Evolutionary conservation across 37 sponge, comb jelly and placozoan species (phyloP), one percentile per base, ranked within the genome.

Genomic region (Halichondria panicea): DNA sequence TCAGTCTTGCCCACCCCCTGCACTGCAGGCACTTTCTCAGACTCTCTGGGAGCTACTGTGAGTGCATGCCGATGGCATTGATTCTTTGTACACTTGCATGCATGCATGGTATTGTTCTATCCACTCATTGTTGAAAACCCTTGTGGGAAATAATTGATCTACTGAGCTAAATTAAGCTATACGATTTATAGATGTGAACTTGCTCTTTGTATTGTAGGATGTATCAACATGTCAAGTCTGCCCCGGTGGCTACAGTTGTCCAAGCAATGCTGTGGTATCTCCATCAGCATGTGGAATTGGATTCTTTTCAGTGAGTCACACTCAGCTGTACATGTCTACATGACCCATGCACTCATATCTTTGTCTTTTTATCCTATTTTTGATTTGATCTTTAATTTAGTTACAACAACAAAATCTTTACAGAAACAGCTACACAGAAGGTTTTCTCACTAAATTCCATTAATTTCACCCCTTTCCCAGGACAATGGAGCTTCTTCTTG

Each of bases 291-390:
- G 60, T 58, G 60, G 60, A 8, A 11, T 58, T n/a, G 60, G 60
- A 21, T 25, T 25, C 60, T 58, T 58, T 58, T 58, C 60, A 25
- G 60, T 58, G n/a, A 58, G 60, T 58, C n/a, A n/a, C n/a, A n/a
- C n/a, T n/a, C n/a, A n/a, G n/a, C n/a, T n/a, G n/a, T n/a, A n/a
- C n/a, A n/a, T n/a, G n/a, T n/a, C n/a, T n/a, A n/a, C n/a, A n/a
- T n/a, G n/a, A n/a, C n/a, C n/a, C n/a, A n/a, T n/a, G n/a, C n/a
- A n/a, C n/a, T n/a, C n/a, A n/a, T n/a, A n/a, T n/a, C n/a, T n/a
- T n/a, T n/a, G n/a, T n/a, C n/a, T n/a, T n/a, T n/a, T n/a, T n/a
- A n/a, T n/a, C n/a, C n/a, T n/a, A n/a, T n/a, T n/a, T n/a, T n/a
- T n/a, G n/a, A n/a, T n/a, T n/a, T n/a, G n/a, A n/a, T n/a, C n/a